Base-by-base conservation (phyloP, 1,140 invertebrate species). In the Cecropterus lyciades region DNA sequence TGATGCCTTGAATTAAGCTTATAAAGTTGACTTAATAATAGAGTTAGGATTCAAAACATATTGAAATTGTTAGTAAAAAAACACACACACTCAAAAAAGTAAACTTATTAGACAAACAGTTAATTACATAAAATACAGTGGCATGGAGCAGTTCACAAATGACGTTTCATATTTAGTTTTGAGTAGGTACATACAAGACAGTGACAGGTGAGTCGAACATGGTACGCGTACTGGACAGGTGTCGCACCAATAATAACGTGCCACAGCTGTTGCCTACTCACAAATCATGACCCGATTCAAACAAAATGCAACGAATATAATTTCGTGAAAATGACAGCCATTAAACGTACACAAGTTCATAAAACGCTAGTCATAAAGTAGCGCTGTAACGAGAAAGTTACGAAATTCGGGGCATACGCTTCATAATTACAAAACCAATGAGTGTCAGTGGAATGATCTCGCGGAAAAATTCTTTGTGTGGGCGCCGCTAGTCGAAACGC, bases 391-490 rank as follows among this genome's bases (percentile, higher is more conserved):
- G 59, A 13, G 45, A 62, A 49, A 49, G 33, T 63, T 63, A 63
- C 59, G 48, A 71, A 69, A 65, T 45, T 62, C 49, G 52, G 64
- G 42, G 70, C 48, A 48, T 56, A 16, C 53, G 70, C 59, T 67
- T 64, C 63, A 52, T 52, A 67, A 69, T 66, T 71, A 69, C 70
- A 65, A 71, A 69, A 56, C 48, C 72, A 79, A 80, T 77, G 79
- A 76, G 72, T 81, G 74, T 76, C 77, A 78, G 72, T 71, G 70
- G 74, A 84, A 69, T 77, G 72, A 75, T 77, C 68, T 73, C 71
- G 60, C 63, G 75, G 70, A 80, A 83, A 82, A 82, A 84, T 77
- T 80, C 68, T 79, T 77, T 74, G 82, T 80, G 86, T 86, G 79
- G 81, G 85, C 80, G 83, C 72, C 64, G 73, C 63, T 69, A 74